Percentiles rank a stretch among this genome's conserved stretches.
phyloP scores from a whole-genome alignment of 2,888 invertebrate species.

The Diabrotica balteata region DNA sequence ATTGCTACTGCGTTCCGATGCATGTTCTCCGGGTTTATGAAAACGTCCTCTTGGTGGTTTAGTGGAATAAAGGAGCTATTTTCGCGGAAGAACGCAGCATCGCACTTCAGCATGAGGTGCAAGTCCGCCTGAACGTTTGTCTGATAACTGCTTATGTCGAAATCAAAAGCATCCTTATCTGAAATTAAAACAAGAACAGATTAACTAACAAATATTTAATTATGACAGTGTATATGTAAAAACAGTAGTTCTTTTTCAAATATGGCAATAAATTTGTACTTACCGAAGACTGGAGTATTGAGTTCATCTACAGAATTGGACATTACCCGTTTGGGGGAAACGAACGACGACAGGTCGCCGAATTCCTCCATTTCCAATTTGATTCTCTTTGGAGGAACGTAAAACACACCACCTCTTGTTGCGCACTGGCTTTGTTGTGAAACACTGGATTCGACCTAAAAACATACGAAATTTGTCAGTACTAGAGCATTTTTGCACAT shows the following conservation, averaged over 20 bases:
- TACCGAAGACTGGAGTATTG: slow-evolving; percentile 56
- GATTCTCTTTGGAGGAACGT: slow-evolving; percentile 37
- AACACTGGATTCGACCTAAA: slow-evolving; percentile 33
- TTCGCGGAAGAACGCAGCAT: slow-evolving; percentile 9
- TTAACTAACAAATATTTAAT: too few relatives aligned
- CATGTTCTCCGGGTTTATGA: slow-evolving; percentile 36
- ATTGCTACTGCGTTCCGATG: slow-evolving; percentile 21
- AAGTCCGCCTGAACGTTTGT: slow-evolving; percentile 32
- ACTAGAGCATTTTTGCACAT: too few relatives aligned
- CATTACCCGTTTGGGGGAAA: slow-evolving; percentile 60
- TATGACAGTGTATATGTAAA: too few relatives aligned
- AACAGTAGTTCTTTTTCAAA: too few relatives aligned
- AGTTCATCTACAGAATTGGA: slow-evolving; percentile 56
- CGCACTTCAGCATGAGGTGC: slow-evolving; percentile 39
- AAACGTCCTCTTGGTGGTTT: slow-evolving; percentile 34
- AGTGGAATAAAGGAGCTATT: background rate
- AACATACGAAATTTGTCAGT: background rate
- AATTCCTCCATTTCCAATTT: slow-evolving; percentile 71
- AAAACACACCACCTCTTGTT: slow-evolving; percentile 32
- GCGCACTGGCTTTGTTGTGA: slow-evolving; percentile 34
- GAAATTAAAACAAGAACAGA: slow-evolving; percentile 32
- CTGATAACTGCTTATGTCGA: slow-evolving; percentile 31
- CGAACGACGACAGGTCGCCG: slow-evolving; percentile 70
- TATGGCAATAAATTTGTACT: slow-evolving; percentile 28
- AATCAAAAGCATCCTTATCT: slow-evolving; percentile 45